phyloP scores from a whole-genome alignment of 2,113 vertebrate species.

The Bujurquina vittata region DNA sequence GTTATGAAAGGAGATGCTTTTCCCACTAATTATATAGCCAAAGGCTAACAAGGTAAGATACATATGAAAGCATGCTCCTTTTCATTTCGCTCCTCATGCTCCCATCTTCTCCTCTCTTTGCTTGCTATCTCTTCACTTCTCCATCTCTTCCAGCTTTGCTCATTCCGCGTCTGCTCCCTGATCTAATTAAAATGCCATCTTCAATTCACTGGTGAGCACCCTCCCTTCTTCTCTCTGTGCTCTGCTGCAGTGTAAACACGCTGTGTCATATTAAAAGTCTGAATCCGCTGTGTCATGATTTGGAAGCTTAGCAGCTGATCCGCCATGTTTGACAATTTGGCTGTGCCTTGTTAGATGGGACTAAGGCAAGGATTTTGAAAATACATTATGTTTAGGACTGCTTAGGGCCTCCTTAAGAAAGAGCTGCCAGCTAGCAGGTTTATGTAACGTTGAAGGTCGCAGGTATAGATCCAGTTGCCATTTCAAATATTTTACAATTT shows the following conservation, averaged over 20 bases:
- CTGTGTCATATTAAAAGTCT: slow-evolving; percentile 69
- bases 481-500: background rate
- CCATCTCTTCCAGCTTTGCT: slow-evolving; percentile 31
- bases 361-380: slow-evolving; percentile 21
- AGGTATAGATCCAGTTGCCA: background rate
- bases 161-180: slow-evolving; percentile 55
- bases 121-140: slow-evolving; percentile 49
- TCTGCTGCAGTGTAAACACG: slow-evolving; percentile 71
- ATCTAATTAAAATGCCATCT: slow-evolving; percentile 77
- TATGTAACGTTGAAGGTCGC: background rate
- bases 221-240: slow-evolving; percentile 38
- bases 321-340: slow-evolving; percentile 56
- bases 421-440: slow-evolving; percentile 4
- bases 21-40: slow-evolving; percentile 47
- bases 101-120: slow-evolving; percentile 16
- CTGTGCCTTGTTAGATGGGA: slow-evolving; percentile 30
- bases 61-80: slow-evolving; percentile 44
- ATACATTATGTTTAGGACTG: slow-evolving; percentile 13
- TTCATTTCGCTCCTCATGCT: slow-evolving; percentile 4
- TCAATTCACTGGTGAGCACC: slow-evolving; percentile 63
- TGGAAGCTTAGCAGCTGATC: slow-evolving; percentile 57
- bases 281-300: slow-evolving; percentile 69
- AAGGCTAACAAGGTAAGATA: slow-evolving; percentile 39
- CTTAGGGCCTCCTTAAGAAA: slow-evolving; percentile 18
- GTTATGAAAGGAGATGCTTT: slow-evolving; percentile 43